Evolutionary conservation across 35 echinoderm and acorn worm species (phyloP).

Genomic region (Patiria miniata): DNA sequence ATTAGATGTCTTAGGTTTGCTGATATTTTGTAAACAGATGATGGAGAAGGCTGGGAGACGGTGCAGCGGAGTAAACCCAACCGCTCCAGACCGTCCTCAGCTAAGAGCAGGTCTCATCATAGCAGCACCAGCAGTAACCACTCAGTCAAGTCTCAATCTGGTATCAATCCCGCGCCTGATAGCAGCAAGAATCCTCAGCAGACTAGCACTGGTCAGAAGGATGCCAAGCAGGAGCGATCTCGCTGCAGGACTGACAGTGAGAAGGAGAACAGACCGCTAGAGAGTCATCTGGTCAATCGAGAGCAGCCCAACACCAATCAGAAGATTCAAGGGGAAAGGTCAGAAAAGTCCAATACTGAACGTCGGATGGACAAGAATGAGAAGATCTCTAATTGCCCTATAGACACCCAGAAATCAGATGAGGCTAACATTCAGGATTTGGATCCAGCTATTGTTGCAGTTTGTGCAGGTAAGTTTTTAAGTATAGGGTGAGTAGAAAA

Average conservation of each 20-base stretch:
- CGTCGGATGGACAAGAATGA: background rate
- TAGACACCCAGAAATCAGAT: background rate
- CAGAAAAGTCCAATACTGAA: background rate
- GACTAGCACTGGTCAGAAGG: background rate
- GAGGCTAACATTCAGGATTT: conserved; percentile 45
- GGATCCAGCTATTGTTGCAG: conserved; percentile 66
- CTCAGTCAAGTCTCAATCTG: background rate
- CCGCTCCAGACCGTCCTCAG: conserved; percentile 72
- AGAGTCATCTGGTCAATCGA: background rate
- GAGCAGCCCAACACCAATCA: background rate
- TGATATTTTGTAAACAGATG: conserved; percentile 56
- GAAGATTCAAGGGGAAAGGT: background rate
- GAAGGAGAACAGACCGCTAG: conserved; percentile 87
- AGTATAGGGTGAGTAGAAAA: no score
- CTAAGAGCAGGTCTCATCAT: conserved; percentile 37
- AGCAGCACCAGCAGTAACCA: conserved; percentile 11
- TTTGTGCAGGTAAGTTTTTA: conserved; percentile 37
- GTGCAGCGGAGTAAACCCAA: conserved; percentile 89
- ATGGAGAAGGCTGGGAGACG: conserved; percentile 92
- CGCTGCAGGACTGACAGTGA: conserved; percentile 87
- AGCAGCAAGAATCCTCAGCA: conserved; percentile 11
- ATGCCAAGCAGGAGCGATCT: background rate
- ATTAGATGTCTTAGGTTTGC: no score
- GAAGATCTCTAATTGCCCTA: background rate
- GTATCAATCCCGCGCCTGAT: background rate